Evolutionary conservation across 1,140 invertebrate genomes (phyloP), one percentile per base, ranked within the genome.

Genomic region (Arion vulgaris): DNA sequence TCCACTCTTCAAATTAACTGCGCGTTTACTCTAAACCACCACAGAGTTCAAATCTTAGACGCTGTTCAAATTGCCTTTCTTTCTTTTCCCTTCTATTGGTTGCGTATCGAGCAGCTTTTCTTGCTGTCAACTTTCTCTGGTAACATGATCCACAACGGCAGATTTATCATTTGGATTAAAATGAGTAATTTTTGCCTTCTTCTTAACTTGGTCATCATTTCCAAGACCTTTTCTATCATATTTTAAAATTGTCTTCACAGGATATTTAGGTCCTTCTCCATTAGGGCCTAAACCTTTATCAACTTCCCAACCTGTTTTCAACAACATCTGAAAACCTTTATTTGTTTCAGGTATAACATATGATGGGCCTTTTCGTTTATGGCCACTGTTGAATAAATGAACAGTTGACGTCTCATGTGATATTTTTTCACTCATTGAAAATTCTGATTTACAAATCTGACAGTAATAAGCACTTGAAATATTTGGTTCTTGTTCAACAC

Each of bases 261-360:
- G 96, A 92, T 95, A 96, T 88, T 95, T 95, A 57, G 94, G 93
- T 9, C 96, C 96, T 83, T 93, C 92, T 41, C 95, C 95, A 69
- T 94, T 92, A n/a, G 94, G 94, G 9, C 96, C 96, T 51, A 97
- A 91, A 13, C 96, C 96, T 82, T 92, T 93, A 76, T 95, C 94
- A 83, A 94, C 94, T 88, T 96, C 94, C 96, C 96, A 97, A 19
- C 96, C 96, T 80, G 92, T 94, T 88, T 94, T 95, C 26, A 96
- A 84, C 93, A 97, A 94, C 81, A 97, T 93, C 89, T 95, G 95
- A 87, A 95, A 96, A 5, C 96, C 96, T 89, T 93, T 94, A 91
- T 96, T 97, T 77, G 93, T 93, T 84, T 94, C 93, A 9, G 96
- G 94, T 86, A 97, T 95, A 36, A 94, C 94, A 91, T 95, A 97